A percentile compares a stretch with the other conserved stretches of the same genome.
Evolutionary conservation across 2,113 vertebrate species (phyloP).

Genomic region (Microcebus ravelobensis): DNA sequence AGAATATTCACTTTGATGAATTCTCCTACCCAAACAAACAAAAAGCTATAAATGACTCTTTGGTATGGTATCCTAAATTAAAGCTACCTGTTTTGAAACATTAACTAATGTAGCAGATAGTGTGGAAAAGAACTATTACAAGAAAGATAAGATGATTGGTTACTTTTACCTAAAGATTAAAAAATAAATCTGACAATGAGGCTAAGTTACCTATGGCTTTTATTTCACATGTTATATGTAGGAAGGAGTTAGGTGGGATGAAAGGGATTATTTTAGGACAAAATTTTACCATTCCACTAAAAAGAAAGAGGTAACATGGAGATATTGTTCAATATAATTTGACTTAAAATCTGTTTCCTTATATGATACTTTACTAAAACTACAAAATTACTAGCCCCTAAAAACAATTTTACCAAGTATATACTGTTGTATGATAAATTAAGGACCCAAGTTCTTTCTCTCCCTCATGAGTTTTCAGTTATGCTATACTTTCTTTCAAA

Average conservation of each 20-base stretch:
- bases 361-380: constrained; percentile 26
- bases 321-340: constrained; percentile 35
- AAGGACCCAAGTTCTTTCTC: not conserved
- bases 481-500: not conserved
- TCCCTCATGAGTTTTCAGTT: not conserved
- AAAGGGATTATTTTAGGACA: constrained; percentile 36
- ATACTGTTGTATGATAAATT: not conserved
- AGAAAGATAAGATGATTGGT: not conserved
- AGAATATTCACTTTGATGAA: not conserved
- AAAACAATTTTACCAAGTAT: constrained; percentile 15
- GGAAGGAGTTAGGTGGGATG: not conserved
- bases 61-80: not conserved
- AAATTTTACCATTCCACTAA: constrained; percentile 4
- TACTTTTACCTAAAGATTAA: constrained; percentile 36
- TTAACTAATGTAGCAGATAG: not conserved
- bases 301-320: not conserved
- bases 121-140: not conserved
- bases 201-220: not conserved
- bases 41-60: not conserved
- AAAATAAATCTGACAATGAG: not conserved
- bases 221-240: constrained; percentile 39
- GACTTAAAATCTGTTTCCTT: not conserved
- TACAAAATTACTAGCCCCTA: not conserved
- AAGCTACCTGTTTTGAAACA: constrained; percentile 18
- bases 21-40: not conserved